Evolutionary conservation across 2,113 vertebrate species (phyloP).

Genomic region (Laticauda colubrina): DNA sequence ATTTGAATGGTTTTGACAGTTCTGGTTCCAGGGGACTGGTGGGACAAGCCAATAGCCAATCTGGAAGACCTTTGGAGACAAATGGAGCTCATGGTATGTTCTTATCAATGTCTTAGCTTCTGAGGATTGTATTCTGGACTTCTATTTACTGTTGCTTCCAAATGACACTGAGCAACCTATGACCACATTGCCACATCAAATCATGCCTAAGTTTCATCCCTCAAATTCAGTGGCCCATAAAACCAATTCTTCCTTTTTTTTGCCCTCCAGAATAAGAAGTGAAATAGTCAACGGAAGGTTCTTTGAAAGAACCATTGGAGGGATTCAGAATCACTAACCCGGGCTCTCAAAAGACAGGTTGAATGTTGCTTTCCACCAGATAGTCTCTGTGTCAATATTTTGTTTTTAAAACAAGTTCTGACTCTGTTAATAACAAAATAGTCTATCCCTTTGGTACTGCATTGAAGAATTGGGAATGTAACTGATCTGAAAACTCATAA

Average conservation of each 20-base stretch:
- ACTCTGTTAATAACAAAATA: not conserved
- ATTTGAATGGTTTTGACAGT: constrained; percentile 96
- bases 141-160: not conserved
- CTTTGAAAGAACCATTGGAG: not conserved
- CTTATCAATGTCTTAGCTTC: constrained; percentile 19
- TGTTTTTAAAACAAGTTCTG: not conserved
- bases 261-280: not conserved
- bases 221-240: not conserved
- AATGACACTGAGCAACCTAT: not conserved
- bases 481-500: not conserved
- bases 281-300: not conserved
- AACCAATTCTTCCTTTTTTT: not conserved
- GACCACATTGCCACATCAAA: not conserved
- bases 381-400: not conserved
- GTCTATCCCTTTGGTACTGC: not conserved
- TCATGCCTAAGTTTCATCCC: not conserved
- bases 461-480: not conserved
- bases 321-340: not conserved
- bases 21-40: constrained; percentile 99
- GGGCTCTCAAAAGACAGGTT: not conserved
- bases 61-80: constrained; percentile 89
- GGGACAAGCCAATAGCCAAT: constrained; percentile 84
- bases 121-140: constrained; percentile 31
- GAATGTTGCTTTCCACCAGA: not conserved
- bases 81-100: constrained; percentile 91